phyloP scores from a whole-genome alignment of 2,888 invertebrate species.

The Aporophyla nigra region DNA sequence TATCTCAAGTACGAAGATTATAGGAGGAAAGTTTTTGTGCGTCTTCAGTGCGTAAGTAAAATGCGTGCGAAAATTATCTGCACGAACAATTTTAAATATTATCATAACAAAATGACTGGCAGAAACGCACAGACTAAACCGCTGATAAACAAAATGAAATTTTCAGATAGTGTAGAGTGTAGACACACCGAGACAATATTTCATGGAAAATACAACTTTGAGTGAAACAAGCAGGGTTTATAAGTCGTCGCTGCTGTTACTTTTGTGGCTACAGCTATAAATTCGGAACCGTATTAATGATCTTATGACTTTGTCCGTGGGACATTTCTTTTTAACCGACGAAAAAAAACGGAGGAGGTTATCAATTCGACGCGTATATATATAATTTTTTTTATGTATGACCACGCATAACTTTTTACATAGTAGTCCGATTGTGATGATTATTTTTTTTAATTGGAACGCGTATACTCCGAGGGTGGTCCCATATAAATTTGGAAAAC shows the following conservation, averaged over 20 bases:
- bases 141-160: slow-evolving; percentile 15
- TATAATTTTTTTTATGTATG: no score
- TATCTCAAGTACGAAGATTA: slow-evolving; percentile 12
- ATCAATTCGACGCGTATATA: no score
- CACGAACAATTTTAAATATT: background rate
- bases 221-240: background rate
- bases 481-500: no score
- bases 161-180: background rate
- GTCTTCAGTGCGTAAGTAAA: slow-evolving; percentile 3
- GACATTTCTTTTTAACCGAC: no score
- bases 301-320: no score
- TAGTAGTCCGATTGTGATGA: no score
- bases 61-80: slow-evolving; percentile 12
- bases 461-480: no score
- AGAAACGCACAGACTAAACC: background rate
- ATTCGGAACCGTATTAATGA: background rate
- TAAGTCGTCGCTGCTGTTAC: background rate
- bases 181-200: background rate
- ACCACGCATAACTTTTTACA: no score
- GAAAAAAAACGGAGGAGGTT: no score
- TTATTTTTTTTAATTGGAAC: no score
- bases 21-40: background rate
- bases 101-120: background rate
- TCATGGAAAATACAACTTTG: background rate
- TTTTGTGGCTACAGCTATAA: background rate